phyloP scores from a whole-genome alignment of 2,888 invertebrate species.

The Pseudococcus viburni region DNA sequence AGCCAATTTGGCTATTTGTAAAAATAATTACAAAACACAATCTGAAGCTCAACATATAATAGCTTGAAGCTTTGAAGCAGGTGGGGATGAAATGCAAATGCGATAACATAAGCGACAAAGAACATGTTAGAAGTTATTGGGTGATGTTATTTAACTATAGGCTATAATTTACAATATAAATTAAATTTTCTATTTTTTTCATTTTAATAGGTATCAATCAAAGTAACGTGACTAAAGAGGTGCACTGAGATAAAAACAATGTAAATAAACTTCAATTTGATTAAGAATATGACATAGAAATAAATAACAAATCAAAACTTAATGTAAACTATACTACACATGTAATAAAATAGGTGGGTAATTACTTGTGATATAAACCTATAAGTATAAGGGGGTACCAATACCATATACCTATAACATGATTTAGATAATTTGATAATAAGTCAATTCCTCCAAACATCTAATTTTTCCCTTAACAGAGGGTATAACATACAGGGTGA shows the following conservation, averaged over 20 bases:
- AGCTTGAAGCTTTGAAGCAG: not conserved
- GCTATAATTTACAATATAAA: not conserved
- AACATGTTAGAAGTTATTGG: slow-evolving; percentile 18
- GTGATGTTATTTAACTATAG: not conserved
- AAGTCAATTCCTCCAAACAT: too few species aligned
- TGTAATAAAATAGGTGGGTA: too few species aligned
- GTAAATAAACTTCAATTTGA: too few species aligned
- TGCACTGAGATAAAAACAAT: not conserved
- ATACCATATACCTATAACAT: too few species aligned
- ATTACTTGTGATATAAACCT: too few species aligned
- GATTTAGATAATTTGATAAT: too few species aligned
- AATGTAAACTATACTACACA: too few species aligned
- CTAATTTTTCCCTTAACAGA: too few species aligned
- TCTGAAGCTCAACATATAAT: not conserved
- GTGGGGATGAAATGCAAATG: slow-evolving; percentile 10
- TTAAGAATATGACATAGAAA: not conserved
- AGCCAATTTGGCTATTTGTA: not conserved
- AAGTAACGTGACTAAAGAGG: not conserved
- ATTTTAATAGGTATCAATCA: not conserved
- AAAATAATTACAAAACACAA: not conserved
- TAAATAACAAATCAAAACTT: not conserved
- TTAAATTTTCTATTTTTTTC: not conserved
- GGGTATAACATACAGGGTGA: too few species aligned
- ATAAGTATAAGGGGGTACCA: too few species aligned
- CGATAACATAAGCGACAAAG: slow-evolving; percentile 8